Base-by-base conservation (phyloP, 2,113 vertebrate species). In the Conger conger region DNA sequence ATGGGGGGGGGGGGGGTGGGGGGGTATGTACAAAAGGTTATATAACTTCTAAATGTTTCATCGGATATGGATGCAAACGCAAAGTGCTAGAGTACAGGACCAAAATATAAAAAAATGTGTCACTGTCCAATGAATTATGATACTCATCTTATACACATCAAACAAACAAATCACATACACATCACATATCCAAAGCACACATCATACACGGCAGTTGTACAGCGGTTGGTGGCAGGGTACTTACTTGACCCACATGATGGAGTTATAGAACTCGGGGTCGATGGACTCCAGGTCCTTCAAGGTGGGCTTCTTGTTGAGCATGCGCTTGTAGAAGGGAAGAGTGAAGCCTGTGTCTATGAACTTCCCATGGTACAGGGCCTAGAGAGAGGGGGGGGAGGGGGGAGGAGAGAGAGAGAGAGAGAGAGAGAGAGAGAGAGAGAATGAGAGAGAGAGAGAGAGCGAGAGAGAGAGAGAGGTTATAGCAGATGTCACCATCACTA, bases 261-360 rank as follows among this genome's bases (percentile, higher is more conserved):
- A 99, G 95, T 99, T 99, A 91, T 97, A 99, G 87, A 99, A 99
- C 92, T 99, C 98, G 0, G 98, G 98, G 91, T 99, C 98, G 0
- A 99, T 99, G 90, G 98, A 99, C 87, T 99, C 98, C 93, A 99
- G 95, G 92, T 99, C 98, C 92, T 98, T 99, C 73, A 99, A 94
- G 0, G 98, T 99, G 2, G 97, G 97, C 30, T 98, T 97, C 92
- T 99, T 99, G 93, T 98, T 99, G 86, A 99, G 93, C 98, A 99
- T 99, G 37, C 97, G 94, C 91, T 99, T 99, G 92, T 99, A 99
- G 96, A 99, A 99, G 0, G 98, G 98, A 86, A 99, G 94, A 1
- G 97, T 99, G 93, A 99, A 99, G 91, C 98, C 98, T 0, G 98
- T 99, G 87, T 99, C 98, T 0, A 99, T 99, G 92, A 99, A 99